phyloP scores from a whole-genome alignment of 2,113 vertebrate species.

The Nothobranchius kuhntae region DNA sequence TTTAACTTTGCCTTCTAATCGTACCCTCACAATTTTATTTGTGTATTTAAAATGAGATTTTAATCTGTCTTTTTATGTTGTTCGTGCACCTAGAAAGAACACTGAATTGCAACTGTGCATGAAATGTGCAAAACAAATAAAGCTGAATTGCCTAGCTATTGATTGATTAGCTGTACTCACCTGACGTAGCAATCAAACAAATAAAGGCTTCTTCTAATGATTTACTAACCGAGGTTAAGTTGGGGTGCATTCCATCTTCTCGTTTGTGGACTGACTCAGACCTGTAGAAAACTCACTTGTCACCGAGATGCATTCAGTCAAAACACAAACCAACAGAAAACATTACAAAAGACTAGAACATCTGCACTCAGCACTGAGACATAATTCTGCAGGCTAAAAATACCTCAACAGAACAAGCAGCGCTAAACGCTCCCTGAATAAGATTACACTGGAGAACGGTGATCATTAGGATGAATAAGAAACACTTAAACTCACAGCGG shows the following conservation, averaged over 20 bases:
- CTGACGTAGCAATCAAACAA: not conserved
- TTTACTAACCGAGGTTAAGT: not conserved
- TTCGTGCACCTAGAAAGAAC: too few relatives aligned
- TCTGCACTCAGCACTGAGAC: constrained; percentile 46
- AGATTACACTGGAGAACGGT: constrained; percentile 48
- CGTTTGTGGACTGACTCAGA: not conserved
- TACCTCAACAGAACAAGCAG: constrained; percentile 30
- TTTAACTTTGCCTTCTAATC: too few relatives aligned
- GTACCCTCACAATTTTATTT: too few relatives aligned
- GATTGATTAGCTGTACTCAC: too few relatives aligned
- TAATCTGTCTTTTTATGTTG: too few relatives aligned
- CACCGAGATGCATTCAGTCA: not conserved
- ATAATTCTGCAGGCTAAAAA: constrained; percentile 46
- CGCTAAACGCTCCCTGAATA: constrained; percentile 46
- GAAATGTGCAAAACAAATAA: too few relatives aligned
- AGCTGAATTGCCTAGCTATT: too few relatives aligned
- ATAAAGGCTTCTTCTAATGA: too few relatives aligned
- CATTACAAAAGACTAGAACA: constrained; percentile 31
- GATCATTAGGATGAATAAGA: constrained; percentile 48
- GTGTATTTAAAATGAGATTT: too few relatives aligned
- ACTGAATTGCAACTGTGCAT: too few relatives aligned
- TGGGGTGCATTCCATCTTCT: not conserved
- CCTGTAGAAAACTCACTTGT: not conserved
- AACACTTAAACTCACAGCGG: constrained; percentile 32
- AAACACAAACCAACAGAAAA: constrained; percentile 15